These are phyloP conservation scores for Drosophila basisetae DNA, from an alignment of 2,888 invertebrate species.

Conservation along the genomic window DNA sequence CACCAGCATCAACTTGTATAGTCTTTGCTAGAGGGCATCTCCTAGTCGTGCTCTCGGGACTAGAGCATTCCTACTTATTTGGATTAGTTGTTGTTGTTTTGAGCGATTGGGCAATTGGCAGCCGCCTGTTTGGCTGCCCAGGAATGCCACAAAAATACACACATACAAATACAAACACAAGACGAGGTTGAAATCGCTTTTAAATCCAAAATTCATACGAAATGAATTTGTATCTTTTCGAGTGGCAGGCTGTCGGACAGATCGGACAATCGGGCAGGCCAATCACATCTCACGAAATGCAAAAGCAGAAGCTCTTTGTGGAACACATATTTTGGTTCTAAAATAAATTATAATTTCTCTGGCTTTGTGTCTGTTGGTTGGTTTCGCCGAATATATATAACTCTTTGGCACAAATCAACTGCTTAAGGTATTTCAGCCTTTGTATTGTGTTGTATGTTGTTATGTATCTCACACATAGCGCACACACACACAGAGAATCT, in stretches of 20 bases:
- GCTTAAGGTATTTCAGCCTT: constrained; percentile 60
- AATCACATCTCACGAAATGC: constrained; percentile 50
- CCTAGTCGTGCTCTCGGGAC: constrained; percentile 14
- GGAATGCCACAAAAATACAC: constrained; percentile 28
- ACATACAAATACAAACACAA: not conserved
- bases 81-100: constrained; percentile 64
- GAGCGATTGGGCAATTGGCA: constrained; percentile 16
- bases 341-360: constrained; percentile 77
- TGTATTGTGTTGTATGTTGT: constrained; percentile 30
- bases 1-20: not conserved
- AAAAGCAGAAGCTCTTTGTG: constrained; percentile 70
- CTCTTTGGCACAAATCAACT: constrained; percentile 72
- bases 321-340: constrained; percentile 71
- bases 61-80: constrained; percentile 33
- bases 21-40: not conserved
- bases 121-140: constrained; percentile 31
- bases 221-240: constrained; percentile 61
- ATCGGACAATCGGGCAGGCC: constrained; percentile 31
- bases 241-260: constrained; percentile 27
- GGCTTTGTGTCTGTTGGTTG: constrained; percentile 43
- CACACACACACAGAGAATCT: not conserved
- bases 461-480: constrained; percentile 11
- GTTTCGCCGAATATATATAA: constrained; percentile 70
- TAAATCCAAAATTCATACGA: constrained; percentile 72
- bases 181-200: constrained; percentile 29